Evolutionary conservation across 1,140 invertebrate genomes (phyloP).

Genomic region (Drosophila tropicalis): DNA sequence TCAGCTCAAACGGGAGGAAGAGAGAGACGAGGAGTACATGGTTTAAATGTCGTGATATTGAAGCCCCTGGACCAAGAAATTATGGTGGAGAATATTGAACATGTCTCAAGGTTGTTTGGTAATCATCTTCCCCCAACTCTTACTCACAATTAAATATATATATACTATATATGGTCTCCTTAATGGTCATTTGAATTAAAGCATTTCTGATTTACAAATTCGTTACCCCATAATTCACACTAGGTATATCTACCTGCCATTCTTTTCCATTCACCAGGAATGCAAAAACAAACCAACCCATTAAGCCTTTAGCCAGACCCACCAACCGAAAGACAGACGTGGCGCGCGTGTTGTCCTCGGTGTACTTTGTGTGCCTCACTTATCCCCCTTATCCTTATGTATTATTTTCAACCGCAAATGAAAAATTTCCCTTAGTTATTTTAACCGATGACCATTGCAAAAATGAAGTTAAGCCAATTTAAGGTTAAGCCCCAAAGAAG

Average conservation of each 20-base stretch:
- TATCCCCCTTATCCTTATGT: slow-evolving; percentile 35
- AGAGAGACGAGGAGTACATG: slow-evolving; percentile 26
- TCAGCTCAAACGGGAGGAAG: too few relatives aligned
- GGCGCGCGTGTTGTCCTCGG: slow-evolving; percentile 12
- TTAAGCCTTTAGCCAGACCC: not conserved
- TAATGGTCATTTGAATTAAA: too few relatives aligned
- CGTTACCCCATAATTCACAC: not conserved
- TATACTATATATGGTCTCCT: too few relatives aligned
- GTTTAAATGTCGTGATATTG: slow-evolving; percentile 57
- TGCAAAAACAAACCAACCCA: slow-evolving; percentile 9
- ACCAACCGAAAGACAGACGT: slow-evolving; percentile 4
- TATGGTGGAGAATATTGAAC: slow-evolving; percentile 73
- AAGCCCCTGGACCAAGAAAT: slow-evolving; percentile 61
- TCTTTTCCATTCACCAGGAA: not conserved
- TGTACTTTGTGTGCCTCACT: slow-evolving; percentile 38
- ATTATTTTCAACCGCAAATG: slow-evolving; percentile 30
- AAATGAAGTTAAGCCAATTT: slow-evolving; percentile 80
- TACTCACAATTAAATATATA: slow-evolving; percentile 20
- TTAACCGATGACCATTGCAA: slow-evolving; percentile 60
- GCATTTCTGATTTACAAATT: not conserved
- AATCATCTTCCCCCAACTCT: not conserved
- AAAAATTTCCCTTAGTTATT: slow-evolving; percentile 53
- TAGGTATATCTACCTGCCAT: too few relatives aligned
- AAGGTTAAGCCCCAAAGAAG: slow-evolving; percentile 73
- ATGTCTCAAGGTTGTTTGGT: slow-evolving; percentile 59